Base-by-base conservation (phyloP, 1,140 invertebrate species). In the Lordiphosa collinella region DNA sequence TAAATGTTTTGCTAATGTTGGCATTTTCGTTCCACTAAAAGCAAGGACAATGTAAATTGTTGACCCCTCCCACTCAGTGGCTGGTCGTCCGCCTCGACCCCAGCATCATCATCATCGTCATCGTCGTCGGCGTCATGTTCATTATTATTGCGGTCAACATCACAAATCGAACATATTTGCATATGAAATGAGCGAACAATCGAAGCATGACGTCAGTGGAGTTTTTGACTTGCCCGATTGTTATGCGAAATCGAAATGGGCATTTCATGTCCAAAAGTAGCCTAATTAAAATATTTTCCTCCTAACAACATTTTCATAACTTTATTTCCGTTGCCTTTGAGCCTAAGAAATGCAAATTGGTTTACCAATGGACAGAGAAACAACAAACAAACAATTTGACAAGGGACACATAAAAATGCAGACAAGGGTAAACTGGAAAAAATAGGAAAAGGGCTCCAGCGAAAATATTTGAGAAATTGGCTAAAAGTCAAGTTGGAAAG, bases 91-190 rank as follows among this genome's bases (percentile, higher is more conserved):
- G 4, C 9, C 9, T 16, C 29, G 1, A 0, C 13, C 4, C 10
- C 48, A 59, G 35, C 57, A 50, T 48, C 54, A 52, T 48, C 11
- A 38, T 25, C 52, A 31, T 43, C 49, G 29, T 48, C 50, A 49
- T 38, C 66, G 53, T 69, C 52, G 40, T 46, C 55, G 69, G 54
- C 65, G 69, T 69, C 68, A 50, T 58, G 57, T 62, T 69, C 74
- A 70, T 68, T 70, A 84, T 82, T 84, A 76, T 84, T 82, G 78
- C 78, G 76, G 78, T 84, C 50, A 60, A 35, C 46, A 44, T 57
- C 31, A 59, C 78, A 82, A 82, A 82, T 82, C 78, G 78, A 82
- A 82, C 78, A 78, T 82, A 82, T 82, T 82, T 82, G 78, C 78
- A 82, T 82, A 84, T 82, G 78, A 84, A 84, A 82, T 82, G 78